A percentile compares a stretch with the other conserved stretches of the same genome.
Conservation (phyloP, 2,113 vertebrate species). For the Oreochromis spilurus region DNA sequence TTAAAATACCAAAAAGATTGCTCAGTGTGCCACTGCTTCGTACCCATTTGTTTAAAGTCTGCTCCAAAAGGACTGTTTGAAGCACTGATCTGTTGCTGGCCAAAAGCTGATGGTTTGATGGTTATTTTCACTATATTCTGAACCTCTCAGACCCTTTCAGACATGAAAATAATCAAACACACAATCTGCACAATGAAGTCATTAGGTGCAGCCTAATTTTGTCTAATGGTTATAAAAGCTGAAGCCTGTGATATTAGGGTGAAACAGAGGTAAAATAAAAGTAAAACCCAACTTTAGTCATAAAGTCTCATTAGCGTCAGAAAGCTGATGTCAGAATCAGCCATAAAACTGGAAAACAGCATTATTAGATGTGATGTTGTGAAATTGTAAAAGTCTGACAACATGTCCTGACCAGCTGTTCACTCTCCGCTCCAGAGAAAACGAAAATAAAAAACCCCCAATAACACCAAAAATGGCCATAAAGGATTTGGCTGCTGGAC, state of each 20-base stretch:
- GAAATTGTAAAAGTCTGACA: slow-evolving; percentile 31
- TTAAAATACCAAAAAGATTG: not conserved
- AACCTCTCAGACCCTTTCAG: not conserved
- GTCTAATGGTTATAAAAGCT: not conserved
- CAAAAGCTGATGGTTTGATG: not conserved
- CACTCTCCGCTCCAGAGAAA: not conserved
- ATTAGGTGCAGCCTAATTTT: not conserved
- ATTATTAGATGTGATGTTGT: slow-evolving; percentile 23
- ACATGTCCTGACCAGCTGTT: slow-evolving; percentile 47
- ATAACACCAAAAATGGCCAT: slow-evolving; percentile 29
- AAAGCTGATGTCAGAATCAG: slow-evolving; percentile 21
- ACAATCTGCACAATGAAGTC: not conserved
- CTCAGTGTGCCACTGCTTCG: not conserved
- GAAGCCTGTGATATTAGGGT: not conserved
- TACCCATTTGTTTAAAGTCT: not conserved
- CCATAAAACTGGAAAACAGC: slow-evolving; percentile 19
- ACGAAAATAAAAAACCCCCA: not conserved
- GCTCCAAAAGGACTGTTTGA: not conserved
- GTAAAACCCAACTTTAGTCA: not conserved
- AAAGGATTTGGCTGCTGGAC: slow-evolving; percentile 25
- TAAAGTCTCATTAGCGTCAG: not conserved
- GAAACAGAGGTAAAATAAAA: not conserved
- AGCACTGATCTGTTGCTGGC: not conserved
- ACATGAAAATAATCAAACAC: not conserved
- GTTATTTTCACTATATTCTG: not conserved